These are phyloP conservation scores for Achatina immaculata DNA, from an alignment of 1,140 invertebrate species.

Conservation along the genomic window DNA sequence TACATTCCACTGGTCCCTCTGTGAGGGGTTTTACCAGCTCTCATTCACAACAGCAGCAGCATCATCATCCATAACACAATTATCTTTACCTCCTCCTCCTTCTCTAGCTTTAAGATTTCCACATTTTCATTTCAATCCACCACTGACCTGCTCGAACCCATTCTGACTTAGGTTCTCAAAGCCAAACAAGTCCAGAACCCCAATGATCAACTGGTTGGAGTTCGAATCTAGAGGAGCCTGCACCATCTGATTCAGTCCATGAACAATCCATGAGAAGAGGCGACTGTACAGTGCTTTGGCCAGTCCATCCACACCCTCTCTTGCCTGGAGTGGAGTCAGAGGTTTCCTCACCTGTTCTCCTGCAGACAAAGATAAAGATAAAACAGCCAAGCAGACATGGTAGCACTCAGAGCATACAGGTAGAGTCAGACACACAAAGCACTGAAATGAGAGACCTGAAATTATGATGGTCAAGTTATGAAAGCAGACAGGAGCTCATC, in stretches of 20 bases:
- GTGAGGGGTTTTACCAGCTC: no score
- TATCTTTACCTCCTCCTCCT: background rate
- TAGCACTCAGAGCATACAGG: no score
- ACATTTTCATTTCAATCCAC: background rate
- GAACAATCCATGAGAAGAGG: constrained; percentile 87
- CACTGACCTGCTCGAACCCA: constrained; percentile 87
- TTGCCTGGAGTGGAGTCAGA: constrained; percentile 53
- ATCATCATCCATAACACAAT: no score
- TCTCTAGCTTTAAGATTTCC: background rate
- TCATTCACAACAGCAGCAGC: no score
- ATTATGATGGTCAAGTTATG: no score
- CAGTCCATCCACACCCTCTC: constrained; percentile 78
- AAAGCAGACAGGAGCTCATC: no score
- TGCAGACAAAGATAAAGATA: no score
- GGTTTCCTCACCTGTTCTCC: constrained; percentile 61
- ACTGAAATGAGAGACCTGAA: no score
- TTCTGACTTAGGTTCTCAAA: constrained; percentile 87
- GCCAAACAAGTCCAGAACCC: constrained; percentile 87
- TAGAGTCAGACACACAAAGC: no score
- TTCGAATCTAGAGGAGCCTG: constrained; percentile 69
- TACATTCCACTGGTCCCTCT: no score
- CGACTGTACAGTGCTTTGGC: constrained; percentile 66
- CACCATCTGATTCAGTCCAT: constrained; percentile 83
- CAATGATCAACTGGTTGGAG: constrained; percentile 58
- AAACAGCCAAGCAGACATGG: no score